Base-by-base conservation (phyloP, 2,888 invertebrate species). In the Harpagoxenus sublaevis region DNA sequence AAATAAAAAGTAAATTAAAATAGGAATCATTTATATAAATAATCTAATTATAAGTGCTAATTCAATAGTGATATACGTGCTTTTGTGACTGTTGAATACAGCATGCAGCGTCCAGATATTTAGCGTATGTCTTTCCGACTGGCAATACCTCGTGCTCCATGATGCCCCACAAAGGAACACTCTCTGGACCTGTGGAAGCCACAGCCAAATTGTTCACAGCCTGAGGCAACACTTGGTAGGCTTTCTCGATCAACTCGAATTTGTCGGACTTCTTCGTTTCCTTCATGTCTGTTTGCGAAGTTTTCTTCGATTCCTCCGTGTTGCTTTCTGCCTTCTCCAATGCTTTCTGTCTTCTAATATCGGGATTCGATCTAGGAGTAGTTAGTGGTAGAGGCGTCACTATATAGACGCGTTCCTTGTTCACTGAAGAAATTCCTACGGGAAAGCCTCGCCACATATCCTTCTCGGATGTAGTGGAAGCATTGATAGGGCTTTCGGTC, bases 321-420 rank as follows among this genome's bases (percentile, higher is more conserved):
- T 94, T 70, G 89, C 88, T 66, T 6, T 74, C 45, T 45, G 87
- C 84, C 0, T 23, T 28, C 18, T 78, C 79, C n/a, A 18, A 53
- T 28, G 15, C 35, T n/a, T 42, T 78, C 45, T 81, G 70, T 78
- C 70, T 42, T 62, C 74, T 10, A 62, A 57, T 28, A 0, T 81
- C 55, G 31, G 45, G 53, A 60, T 79, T n/a, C 9, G 28, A 18
- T 18, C 18, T 62, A 28, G n/a, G 2, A 45, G 60, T 39, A 8
- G 51, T 48, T 28, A 6, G 53, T 60, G 97, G 96, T 92, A 97
- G 97, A 0, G 98, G 98, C 4, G 98, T 98, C 0, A 98, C 98
- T 1, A 98, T 97, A 90, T 98, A 98, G 0, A 98, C 96, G 93
- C 97, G 97, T 95, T 98, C 98, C 92, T 97, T 97, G 5, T 97